Percentiles rank a stretch among this genome's conserved stretches.
Conservation (phyloP, 2,113 vertebrate species). For the Oostethus manadensis region DNA sequence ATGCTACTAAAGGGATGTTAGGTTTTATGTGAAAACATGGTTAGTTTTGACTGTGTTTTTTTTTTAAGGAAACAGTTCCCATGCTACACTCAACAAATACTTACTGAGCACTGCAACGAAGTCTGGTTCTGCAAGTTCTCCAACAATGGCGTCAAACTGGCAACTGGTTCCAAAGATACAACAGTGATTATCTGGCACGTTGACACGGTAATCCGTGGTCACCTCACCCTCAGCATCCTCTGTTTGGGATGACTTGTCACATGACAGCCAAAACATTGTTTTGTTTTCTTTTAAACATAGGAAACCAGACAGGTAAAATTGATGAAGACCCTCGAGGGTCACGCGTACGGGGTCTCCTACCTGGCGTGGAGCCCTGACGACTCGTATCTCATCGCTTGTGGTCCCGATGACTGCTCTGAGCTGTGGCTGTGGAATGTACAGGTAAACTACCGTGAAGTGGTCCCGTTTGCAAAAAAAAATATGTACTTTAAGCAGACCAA, state of each 20-base stretch:
- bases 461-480: background rate
- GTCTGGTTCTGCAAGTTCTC: conserved; percentile 99
- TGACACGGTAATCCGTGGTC: conserved; percentile 76
- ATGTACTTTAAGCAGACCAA: no score
- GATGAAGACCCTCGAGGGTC: conserved; percentile 93
- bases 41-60: no score
- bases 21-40: no score
- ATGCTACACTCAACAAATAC: conserved; percentile 94
- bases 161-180: conserved; percentile 95
- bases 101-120: conserved; percentile 97
- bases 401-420: conserved; percentile 97
- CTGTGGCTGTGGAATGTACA: conserved; percentile 98
- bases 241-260: background rate
- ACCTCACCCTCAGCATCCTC: background rate
- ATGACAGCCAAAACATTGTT: background rate
- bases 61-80: conserved; percentile 99
- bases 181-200: conserved; percentile 98
- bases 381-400: conserved; percentile 91
- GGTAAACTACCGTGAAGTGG: conserved; percentile 59
- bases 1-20: no score
- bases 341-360: conserved; percentile 95
- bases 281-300: conserved; percentile 57
- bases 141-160: conserved; percentile 95
- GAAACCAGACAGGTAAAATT: conserved; percentile 91
- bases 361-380: conserved; percentile 97